A percentile compares a stretch with the other conserved stretches of the same genome.
Conservation (phyloP, 2,113 vertebrate genomes). For the Panthera leo region DNA sequence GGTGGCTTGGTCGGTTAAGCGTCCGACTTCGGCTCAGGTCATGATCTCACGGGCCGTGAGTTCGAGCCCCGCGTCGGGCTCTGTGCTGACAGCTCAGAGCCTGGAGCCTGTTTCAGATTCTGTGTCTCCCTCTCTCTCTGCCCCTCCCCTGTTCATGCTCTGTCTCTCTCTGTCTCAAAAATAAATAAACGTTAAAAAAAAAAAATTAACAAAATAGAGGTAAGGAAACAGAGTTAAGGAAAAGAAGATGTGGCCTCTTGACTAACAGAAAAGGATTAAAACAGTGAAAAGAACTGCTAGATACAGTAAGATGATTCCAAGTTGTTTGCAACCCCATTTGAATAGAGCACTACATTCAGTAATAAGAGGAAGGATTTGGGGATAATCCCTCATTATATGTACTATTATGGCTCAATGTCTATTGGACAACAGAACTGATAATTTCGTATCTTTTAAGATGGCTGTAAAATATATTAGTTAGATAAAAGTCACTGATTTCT, state of each 20-base stretch:
- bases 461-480: conserved; percentile 46
- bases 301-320: neutral
- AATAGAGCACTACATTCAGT: neutral
- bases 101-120: too few species aligned
- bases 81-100: too few species aligned
- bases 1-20: too few species aligned
- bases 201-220: neutral
- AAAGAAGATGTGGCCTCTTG: neutral
- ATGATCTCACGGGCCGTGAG: too few species aligned
- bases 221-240: neutral
- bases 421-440: neutral
- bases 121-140: too few species aligned
- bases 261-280: neutral
- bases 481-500: conserved; percentile 62
- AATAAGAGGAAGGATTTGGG: neutral
- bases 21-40: too few species aligned
- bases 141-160: too few species aligned
- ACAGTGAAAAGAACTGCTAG: neutral
- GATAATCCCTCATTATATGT: neutral
- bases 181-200: too few species aligned
- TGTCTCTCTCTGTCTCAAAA: too few species aligned
- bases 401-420: neutral
- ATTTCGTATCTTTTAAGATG: conserved; percentile 56
- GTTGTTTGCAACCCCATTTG: neutral
- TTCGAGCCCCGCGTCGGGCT: too few species aligned